Conservation (phyloP, 2,888 invertebrate species). For the Melangyna quadrimaculata region DNA sequence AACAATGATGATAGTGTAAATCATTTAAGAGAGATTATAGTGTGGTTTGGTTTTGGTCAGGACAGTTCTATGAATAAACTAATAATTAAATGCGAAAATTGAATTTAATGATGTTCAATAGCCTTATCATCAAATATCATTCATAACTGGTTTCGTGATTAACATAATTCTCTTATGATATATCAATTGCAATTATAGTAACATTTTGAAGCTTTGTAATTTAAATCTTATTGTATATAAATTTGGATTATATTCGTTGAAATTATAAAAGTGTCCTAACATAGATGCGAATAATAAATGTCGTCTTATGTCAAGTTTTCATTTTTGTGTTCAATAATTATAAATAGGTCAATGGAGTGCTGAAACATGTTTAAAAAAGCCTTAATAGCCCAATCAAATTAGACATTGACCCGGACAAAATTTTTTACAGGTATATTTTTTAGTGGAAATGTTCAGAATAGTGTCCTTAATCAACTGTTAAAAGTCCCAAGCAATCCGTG, state of each 20-base stretch:
- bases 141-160: neutral
- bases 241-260: neutral
- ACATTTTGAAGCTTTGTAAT: neutral
- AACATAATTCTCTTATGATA: neutral
- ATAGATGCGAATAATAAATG: too few species aligned
- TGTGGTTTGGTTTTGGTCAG: neutral
- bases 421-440: too few species aligned
- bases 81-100: neutral
- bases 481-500: too few species aligned
- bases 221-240: neutral
- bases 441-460: too few species aligned
- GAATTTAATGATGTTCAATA: slow-evolving; percentile 3
- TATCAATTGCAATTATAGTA: neutral
- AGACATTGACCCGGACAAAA: too few species aligned
- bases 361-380: too few species aligned
- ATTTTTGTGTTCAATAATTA: too few species aligned
- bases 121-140: neutral
- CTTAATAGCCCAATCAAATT: too few species aligned
- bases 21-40: neutral
- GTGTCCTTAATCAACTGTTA: too few species aligned
- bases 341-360: too few species aligned
- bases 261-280: too few species aligned
- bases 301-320: too few species aligned
- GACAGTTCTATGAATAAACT: neutral
- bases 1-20: neutral